Base-by-base conservation (phyloP, 2,888 invertebrate genomes). In the Andrena bucephala region DNA sequence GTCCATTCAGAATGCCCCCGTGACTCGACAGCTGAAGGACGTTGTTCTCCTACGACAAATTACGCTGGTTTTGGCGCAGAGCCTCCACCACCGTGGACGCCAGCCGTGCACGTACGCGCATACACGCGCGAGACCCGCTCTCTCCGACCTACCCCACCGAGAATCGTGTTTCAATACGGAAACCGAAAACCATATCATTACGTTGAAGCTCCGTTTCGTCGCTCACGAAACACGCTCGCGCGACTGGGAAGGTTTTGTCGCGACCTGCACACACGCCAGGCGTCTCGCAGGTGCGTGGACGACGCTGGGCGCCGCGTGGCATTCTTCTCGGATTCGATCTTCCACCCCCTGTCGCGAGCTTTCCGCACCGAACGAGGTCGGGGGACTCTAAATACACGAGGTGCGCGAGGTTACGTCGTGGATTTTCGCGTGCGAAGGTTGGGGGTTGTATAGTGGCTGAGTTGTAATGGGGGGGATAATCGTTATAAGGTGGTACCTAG, bases 161-260 rank as follows among this genome's bases (percentile, higher is more conserved):
- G 93, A 93, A 93, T 93, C 93, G 91, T 92, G 91, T 93, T 93
- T 93, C 93, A 93, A 93, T 92, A 91, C 92, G 90, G 93, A 93
- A 93, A 93, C 92, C 93, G 92, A 92, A 93, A 93, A 93, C 93
- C 93, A 90, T 93, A 92, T 93, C 92, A 93, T 93, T 93, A 92
- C 91, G 87, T 82, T 85, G 89, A 91, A 89, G 90, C 91, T 90
- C 86, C 88, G 87, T 88, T 89, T 88, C 87, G 89, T 91, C 82
- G 81, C 67, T 69, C 77, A 70, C 81, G 79, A 75, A 79, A 80
- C 80, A 33, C 54, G 60, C 66, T 62, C 50, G 42, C 70, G 62
- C 27, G 62, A 29, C 31, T 27, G 27, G 48, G 8, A 65, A 65
- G 48, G 65, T 65, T 29, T 33, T 42, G 36, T 57, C 36, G 20